Evolutionary conservation across 2,888 invertebrate species (phyloP), one percentile per base, ranked within the genome.

Genomic region (Drosophila austrosaltans): DNA sequence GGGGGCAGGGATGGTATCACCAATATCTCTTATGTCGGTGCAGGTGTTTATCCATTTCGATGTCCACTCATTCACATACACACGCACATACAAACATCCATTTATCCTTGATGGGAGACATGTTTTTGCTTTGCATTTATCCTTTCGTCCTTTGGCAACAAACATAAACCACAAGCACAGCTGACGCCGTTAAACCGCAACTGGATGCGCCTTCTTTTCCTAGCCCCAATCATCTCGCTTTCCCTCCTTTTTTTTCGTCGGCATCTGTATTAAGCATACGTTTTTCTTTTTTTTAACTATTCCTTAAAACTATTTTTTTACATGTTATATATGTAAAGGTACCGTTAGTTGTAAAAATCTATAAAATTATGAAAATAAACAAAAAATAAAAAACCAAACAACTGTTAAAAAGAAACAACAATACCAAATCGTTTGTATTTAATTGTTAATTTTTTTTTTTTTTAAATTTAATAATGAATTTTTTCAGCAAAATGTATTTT

Each of bases 291-390:
- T 80, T 78, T 78, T 80, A 87, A 86, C 81, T 81, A 85, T 91
- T 86, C 82, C 81, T 89, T 85, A 82, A 81, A 48, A 48, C 76
- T 78, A 86, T 90, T 84, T 81, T 90, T 90, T 90, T 91, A 90
- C 91, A 91, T 91, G 90, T 91, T 91, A 91, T 92, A 91, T 91
- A 91, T 91, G 90, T 91, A 90, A 90, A 81, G 62, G 61, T 82
- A 82, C 87, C 80, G 77, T 83, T 90, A 90, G 90, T 82, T 90
- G 76, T 90, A 86, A 84, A 84, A 78, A 36, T 36, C 8, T 78
- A 79, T 74, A 71, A 72, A 77, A 81, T 60, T 65, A 54, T 69
- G 10, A 69, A 62, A 64, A 54, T 39, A 53, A 57, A 53, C 58
- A 67, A 72, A 72, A 56, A 53, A 67, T n/a, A 3, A 10, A 36